Evolutionary conservation across 2,113 vertebrate species (phyloP), one percentile per base, ranked within the genome.

Genomic region (Pluvialis apricaria): DNA sequence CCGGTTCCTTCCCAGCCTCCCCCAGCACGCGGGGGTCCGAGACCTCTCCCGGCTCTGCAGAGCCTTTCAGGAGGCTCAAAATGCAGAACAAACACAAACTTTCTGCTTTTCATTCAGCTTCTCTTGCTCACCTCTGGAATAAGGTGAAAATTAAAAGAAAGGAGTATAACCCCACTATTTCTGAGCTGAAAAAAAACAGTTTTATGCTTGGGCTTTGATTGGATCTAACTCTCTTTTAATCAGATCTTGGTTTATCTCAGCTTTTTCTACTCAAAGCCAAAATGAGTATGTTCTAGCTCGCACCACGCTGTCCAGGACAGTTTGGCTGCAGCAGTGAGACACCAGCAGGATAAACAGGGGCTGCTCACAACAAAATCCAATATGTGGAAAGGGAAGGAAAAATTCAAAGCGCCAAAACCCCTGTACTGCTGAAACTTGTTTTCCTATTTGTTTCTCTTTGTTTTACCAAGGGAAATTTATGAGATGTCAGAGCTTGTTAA

Each of bases 401-500:
- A 34, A 76, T 24, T 20, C 49, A 15, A 34, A 85, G 83, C 57
- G 16, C 52, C 52, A 32, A 49, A 31, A 2, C 9, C 15, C 57
- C 58, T 13, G 54, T 5, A 24, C 54, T 45, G 49, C 82, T 76
- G 86, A 20, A 93, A 70, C 66, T 85, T 77, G 57, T 78, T 94
- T 84, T 68, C 61, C 68, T 93, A 13, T 92, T 94, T 93, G 69
- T 68, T 84, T 80, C 70, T 3, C 49, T 95, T 69, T 91, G 88
- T 82, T 94, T 92, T 61, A 96, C 83, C 92, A 75, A 73, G 84
- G 86, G 89, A 94, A 97, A 97, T 96, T 87, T 95, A 97, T 92
- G 95, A 94, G 90, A 57, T 92, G 92, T 94, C 96, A 88, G 92
- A 92, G 76, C 83, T 91, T 49, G 94, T 95, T 96, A 96, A 91